Evolutionary conservation across 2,797 vertebrate species (phyloP).

Genomic region (Eremophila alpestris): DNA sequence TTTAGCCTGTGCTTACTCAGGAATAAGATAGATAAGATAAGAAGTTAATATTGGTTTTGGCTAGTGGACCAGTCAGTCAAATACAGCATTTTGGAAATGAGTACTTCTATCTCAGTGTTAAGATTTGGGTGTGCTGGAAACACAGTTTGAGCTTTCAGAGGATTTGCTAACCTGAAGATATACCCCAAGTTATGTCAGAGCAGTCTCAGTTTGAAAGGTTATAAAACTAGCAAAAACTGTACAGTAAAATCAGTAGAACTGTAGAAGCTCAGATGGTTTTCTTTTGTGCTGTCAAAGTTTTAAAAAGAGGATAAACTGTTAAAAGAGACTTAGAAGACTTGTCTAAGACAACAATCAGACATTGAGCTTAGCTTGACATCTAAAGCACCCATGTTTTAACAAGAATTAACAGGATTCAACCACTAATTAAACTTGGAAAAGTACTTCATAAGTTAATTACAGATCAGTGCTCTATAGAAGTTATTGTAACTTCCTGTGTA

Average conservation of each 20-base stretch:
- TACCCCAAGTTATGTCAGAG: neutral
- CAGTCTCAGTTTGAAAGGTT: neutral
- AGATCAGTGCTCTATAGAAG: neutral
- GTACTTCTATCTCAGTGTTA: neutral
- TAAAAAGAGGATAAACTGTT: neutral
- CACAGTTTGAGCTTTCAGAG: neutral
- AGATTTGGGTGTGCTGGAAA: neutral
- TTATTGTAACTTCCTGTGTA: neutral
- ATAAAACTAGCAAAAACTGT: neutral
- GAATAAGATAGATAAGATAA: neutral
- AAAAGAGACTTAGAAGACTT: neutral
- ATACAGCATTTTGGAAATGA: neutral
- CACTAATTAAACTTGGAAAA: neutral
- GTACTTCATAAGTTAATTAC: neutral
- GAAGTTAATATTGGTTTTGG: neutral
- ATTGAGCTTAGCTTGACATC: neutral
- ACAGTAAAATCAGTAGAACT: neutral
- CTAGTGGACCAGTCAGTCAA: neutral
- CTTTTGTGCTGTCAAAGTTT: neutral
- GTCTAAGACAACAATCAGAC: neutral
- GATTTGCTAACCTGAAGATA: neutral
- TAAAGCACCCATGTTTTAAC: neutral
- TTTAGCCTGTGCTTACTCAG: conserved; percentile 23
- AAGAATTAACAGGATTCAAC: neutral
- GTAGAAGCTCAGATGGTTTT: neutral